Conservation (phyloP, 2,888 invertebrate species). For the Nasonia oneida region DNA sequence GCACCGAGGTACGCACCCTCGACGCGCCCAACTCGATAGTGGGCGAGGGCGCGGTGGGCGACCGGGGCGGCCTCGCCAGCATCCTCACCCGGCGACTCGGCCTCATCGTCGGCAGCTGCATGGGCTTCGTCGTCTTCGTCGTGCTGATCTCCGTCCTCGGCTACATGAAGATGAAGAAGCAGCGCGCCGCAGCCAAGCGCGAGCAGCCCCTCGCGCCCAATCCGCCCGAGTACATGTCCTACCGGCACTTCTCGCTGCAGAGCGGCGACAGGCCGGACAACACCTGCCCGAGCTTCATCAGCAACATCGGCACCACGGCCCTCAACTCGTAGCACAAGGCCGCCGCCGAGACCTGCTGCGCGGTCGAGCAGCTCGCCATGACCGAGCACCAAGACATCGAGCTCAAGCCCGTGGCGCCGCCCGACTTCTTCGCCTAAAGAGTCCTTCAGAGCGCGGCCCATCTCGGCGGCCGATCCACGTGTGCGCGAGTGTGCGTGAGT, state of each 20-base stretch:
- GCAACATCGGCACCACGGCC: conserved; percentile 75
- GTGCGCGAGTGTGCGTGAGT: neutral
- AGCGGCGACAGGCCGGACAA: conserved; percentile 81
- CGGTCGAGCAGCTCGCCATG: conserved; percentile 57
- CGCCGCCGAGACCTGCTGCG: conserved; percentile 43
- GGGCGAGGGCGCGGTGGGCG: conserved; percentile 82
- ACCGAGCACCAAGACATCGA: conserved; percentile 70
- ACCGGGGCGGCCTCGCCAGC: conserved; percentile 86
- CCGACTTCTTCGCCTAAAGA: conserved; percentile 38
- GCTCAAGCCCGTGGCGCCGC: conserved; percentile 70
- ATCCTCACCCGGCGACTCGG: conserved; percentile 91
- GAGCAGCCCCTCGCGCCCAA: conserved; percentile 83
- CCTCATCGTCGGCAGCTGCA: conserved; percentile 91
- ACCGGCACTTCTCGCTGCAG: conserved; percentile 86
- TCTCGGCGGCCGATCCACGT: neutral
- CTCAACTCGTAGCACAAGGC: conserved; percentile 76
- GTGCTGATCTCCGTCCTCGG: conserved; percentile 90
- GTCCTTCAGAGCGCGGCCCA: neutral
- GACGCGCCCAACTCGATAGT: conserved; percentile 85
- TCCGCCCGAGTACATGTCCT: conserved; percentile 90
- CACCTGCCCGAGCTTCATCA: conserved; percentile 76
- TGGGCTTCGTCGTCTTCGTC: conserved; percentile 92
- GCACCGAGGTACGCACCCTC: conserved; percentile 88
- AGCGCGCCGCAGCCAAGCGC: conserved; percentile 87
- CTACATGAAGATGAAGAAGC: conserved; percentile 92